Evolutionary conservation across 2,797 vertebrate genomes (phyloP).

Genomic region (Selene dorsalis): DNA sequence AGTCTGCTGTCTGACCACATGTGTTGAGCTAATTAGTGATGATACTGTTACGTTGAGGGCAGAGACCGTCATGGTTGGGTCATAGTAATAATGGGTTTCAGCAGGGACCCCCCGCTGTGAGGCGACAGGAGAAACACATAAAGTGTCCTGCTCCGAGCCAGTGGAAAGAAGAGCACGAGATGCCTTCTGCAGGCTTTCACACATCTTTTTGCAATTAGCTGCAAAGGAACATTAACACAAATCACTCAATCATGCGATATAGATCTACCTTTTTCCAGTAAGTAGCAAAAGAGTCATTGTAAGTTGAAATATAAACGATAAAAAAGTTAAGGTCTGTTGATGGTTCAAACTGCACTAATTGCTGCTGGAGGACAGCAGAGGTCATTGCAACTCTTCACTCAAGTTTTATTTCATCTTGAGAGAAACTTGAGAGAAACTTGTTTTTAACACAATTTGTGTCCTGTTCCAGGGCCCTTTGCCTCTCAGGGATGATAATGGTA

Average conservation of each 20-base stretch:
- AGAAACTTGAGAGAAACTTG: not conserved
- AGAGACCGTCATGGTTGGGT: constrained; percentile 38
- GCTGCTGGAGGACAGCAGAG: not conserved
- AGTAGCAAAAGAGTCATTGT: not conserved
- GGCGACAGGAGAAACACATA: constrained; percentile 29
- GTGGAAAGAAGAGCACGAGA: constrained; percentile 28
- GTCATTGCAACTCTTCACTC: constrained; percentile 7
- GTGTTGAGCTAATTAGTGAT: constrained; percentile 48
- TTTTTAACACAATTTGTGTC: constrained; percentile 24
- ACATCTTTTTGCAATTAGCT: not conserved
- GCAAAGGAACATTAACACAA: not conserved
- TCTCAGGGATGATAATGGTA: constrained; percentile 96
- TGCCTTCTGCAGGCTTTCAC: constrained; percentile 14
- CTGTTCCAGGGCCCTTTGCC: constrained; percentile 92
- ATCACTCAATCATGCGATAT: constrained; percentile 2
- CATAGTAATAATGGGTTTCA: constrained; percentile 45
- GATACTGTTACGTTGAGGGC: constrained; percentile 24
- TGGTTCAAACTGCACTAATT: constrained; percentile 1
- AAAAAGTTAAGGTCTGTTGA: not conserved
- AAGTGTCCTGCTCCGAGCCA: constrained; percentile 16
- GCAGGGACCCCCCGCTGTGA: constrained; percentile 28
- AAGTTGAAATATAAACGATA: not conserved
- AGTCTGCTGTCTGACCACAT: constrained; percentile 40
- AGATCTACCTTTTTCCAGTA: not conserved
- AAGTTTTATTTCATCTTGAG: not conserved